Conservation (phyloP, 2,797 vertebrate species). For the Bovichtus variegatus region DNA sequence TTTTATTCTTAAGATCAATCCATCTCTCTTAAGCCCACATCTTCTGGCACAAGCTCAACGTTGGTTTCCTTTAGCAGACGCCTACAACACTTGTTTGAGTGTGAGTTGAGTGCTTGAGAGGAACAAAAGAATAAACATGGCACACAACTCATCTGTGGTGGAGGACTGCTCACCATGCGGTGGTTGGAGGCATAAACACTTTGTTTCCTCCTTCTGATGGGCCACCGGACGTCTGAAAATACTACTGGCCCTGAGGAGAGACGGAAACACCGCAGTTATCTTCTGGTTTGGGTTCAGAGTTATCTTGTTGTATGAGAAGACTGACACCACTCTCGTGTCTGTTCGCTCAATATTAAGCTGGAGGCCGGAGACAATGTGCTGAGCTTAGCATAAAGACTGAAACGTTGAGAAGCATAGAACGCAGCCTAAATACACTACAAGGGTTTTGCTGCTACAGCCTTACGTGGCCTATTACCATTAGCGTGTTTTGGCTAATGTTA, state of each 20-base stretch:
- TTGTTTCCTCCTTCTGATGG: conserved; percentile 34
- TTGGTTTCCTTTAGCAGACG: conserved; percentile 19
- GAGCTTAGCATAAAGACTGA: background rate
- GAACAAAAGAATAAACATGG: conserved; percentile 37
- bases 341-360: background rate
- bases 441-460: no score
- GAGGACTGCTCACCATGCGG: background rate
- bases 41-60: conserved; percentile 11
- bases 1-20: conserved; percentile 12
- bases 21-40: background rate
- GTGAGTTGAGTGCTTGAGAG: background rate
- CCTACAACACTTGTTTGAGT: conserved; percentile 3
- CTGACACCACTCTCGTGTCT: background rate
- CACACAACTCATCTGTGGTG: conserved; percentile 5
- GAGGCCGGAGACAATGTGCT: background rate
- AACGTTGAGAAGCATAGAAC: no score
- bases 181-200: conserved; percentile 36
- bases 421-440: no score
- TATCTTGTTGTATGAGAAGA: background rate
- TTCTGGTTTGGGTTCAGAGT: background rate
- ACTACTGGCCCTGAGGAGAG: background rate
- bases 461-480: no score
- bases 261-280: background rate
- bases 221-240: conserved; percentile 1
- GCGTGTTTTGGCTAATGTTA: no score